Percentiles rank a stretch among this genome's conserved stretches.
Conservation (phyloP, 1,140 invertebrate species). For the Lepidurus couesii region DNA sequence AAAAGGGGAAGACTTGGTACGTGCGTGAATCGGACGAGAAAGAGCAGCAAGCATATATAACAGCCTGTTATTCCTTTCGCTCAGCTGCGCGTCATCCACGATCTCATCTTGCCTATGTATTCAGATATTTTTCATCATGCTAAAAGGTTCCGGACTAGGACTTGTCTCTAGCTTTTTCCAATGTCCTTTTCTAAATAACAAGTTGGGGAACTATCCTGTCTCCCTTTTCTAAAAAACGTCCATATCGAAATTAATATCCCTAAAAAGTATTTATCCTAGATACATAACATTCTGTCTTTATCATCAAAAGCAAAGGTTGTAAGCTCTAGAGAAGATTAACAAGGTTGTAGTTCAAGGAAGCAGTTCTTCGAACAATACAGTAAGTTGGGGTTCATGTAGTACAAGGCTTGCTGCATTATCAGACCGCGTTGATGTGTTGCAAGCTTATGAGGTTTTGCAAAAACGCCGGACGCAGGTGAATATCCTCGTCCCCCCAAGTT, state of each 20-base stretch:
- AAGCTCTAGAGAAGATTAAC: too few species aligned
- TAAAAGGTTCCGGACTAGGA: background rate
- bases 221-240: background rate
- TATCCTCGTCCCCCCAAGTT: too few species aligned
- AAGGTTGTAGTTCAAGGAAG: too few species aligned
- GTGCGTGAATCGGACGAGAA: slow-evolving; percentile 15
- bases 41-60: background rate
- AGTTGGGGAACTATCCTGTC: background rate
- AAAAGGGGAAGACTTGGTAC: background rate
- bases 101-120: background rate
- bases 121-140: slow-evolving; percentile 5
- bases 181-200: background rate
- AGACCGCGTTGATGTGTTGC: too few species aligned
- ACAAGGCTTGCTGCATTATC: too few species aligned
- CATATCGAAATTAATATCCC: background rate
- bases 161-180: slow-evolving; percentile 13
- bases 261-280: background rate
- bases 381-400: too few species aligned
- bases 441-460: too few species aligned
- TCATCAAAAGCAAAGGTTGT: too few species aligned
- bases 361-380: too few species aligned
- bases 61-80: slow-evolving; percentile 8
- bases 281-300: too few species aligned
- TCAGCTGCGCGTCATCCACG: slow-evolving; percentile 5
- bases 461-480: too few species aligned